Evolutionary conservation across 2,888 invertebrate species (phyloP), one percentile per base, ranked within the genome.

Genomic region (Aleiodes leptofemur): DNA sequence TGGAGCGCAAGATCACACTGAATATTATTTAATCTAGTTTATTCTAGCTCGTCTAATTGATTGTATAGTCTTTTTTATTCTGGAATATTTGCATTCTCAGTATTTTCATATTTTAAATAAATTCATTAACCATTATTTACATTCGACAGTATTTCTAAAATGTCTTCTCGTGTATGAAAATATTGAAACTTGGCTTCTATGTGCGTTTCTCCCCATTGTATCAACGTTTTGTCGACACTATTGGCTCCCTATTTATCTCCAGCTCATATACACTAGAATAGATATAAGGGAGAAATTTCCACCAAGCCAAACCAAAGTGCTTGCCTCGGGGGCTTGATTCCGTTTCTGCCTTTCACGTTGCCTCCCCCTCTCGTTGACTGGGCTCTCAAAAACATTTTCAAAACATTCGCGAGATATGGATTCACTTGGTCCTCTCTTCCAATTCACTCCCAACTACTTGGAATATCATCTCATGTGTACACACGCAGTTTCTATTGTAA

Each of bases 1-100:
- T 71, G 76, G 23, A 77, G 77, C 82, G 80, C 79, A 77, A 83
- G 80, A 82, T 85, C 84, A 85, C 84, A 83, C 84, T 85, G 84
- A 84, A 84, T 80, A 77, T 71, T 76, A 74, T 75, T 78, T 79
- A 23, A 23, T 76, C 76, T 73, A 72, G 14, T 81, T 83, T 83
- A 23, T 23, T 23, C 23, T 23, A 23, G 23, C 23, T 23, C 23
- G 23, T 85, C 85, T 38, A 38, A 43, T 61, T 8, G 14, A 61
- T 16, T 56, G 38, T 14, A n/a, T 14, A 16, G 61, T 38, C 23
- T 43, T 31, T 57, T 57, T 57, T 57, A n/a, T 11, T 23, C 13
- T 61, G 38, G 13, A 11, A 43, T 61, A 61, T 38, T 38, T 16
- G 16, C 7, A 43, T 43, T 61, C n/a, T 43, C 14, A 34, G 31